Evolutionary conservation across 2,113 vertebrate genomes (phyloP).

Genomic region (Anarhynchus alexandrinus): DNA sequence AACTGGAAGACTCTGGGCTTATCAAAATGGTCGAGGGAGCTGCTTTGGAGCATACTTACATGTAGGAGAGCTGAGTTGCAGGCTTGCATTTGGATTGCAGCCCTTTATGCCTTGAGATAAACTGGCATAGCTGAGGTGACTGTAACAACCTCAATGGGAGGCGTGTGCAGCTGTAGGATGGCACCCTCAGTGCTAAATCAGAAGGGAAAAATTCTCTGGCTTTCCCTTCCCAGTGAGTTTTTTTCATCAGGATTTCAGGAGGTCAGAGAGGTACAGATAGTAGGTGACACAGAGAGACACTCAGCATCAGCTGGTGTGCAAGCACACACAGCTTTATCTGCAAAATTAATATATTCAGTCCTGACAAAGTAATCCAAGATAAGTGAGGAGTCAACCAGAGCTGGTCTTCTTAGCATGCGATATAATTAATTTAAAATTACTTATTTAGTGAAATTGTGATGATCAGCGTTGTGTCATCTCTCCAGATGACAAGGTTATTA

Average conservation of each 20-base stretch:
- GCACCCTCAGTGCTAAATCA: not conserved
- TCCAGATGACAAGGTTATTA: constrained; percentile 52
- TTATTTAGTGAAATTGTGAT: constrained; percentile 56
- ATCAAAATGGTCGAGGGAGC: not conserved
- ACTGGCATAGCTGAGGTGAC: not conserved
- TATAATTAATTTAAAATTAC: constrained; percentile 64
- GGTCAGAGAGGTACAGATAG: not conserved
- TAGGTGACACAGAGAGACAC: not conserved
- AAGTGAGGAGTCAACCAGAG: constrained; percentile 10
- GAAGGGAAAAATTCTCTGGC: not conserved
- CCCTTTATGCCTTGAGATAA: not conserved
- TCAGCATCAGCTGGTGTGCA: not conserved
- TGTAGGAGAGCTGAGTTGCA: not conserved
- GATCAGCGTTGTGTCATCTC: constrained; percentile 24
- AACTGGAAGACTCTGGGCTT: not conserved
- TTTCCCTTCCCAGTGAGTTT: not conserved
- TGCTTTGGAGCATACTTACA: not conserved
- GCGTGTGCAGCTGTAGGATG: not conserved
- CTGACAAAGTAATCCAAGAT: constrained; percentile 13
- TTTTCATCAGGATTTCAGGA: not conserved
- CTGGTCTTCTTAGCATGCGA: constrained; percentile 23
- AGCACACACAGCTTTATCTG: not conserved
- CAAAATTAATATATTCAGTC: not conserved
- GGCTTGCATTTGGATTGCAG: not conserved
- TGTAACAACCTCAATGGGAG: not conserved